Base-by-base conservation (phyloP, 2,797 vertebrate species). In the Lindbergichthys nudifrons region DNA sequence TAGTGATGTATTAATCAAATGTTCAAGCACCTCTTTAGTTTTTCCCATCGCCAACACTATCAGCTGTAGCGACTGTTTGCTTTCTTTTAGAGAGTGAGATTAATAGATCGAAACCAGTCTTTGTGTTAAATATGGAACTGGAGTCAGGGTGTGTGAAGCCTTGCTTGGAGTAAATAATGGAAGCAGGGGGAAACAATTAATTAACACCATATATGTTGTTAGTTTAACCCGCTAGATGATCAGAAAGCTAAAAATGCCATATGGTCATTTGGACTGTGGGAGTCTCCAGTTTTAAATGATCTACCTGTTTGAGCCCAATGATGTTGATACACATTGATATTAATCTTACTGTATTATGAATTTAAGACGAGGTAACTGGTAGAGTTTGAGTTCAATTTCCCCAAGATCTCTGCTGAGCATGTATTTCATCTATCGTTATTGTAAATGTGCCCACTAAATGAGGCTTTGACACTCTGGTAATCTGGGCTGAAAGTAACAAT, bases 401-500 rank as follows among this genome's bases (percentile, higher is more conserved):
- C 23, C 30, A 52, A 6, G n/a, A 12, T 23, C 48, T 70, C 47
- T 23, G 42, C n/a, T 43, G 41, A 45, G 57, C 52, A 73, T 64
- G 23, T 39, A 41, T 66, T 83, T 26, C 36, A 68, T 80, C 7
- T 23, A 19, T 13, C n/a, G 47, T 62, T 57, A 76, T 66, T 71
- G 41, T 19, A 54, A 63, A 70, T 46, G 50, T 47, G 12, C 21
- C 15, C 7, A 2, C 48, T 54, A 43, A 50, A 7, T 23, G 65
- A 68, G 26, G 60, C 71, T 66, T 41, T 76, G 65, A 64, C 80
- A 71, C 30, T 11, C 59, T 18, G 67, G n/a, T 80, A 72, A 77
- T 84, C 54, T 50, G 42, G 61, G 64, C 79, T 87, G 73, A 86
- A 78, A 83, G 84, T 82, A 78, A 78, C 86, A 73, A 70, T 1